Conservation (phyloP, 2,113 vertebrate genomes). For the human region DNA sequence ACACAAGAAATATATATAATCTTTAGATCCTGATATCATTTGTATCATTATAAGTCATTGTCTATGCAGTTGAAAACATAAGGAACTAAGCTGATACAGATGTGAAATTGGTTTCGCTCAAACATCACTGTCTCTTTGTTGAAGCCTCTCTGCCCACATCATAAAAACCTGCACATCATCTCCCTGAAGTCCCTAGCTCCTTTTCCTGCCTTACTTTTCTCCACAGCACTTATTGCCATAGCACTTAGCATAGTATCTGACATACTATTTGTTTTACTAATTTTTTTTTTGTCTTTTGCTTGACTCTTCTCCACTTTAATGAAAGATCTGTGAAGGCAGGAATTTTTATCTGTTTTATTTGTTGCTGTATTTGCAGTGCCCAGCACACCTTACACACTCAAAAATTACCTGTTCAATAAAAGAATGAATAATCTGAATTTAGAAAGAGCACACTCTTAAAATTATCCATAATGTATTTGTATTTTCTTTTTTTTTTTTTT, state of each 20-base stretch:
- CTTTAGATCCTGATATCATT: neutral
- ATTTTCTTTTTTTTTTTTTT: too few relatives aligned
- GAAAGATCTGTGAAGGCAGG: neutral
- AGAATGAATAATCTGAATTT: neutral
- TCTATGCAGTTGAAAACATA: neutral
- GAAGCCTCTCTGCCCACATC: neutral
- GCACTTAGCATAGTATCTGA: neutral
- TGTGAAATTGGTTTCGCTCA: neutral
- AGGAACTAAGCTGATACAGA: neutral
- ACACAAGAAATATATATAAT: neutral
- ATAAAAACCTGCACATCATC: fast-evolving
- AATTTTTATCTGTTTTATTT: neutral
- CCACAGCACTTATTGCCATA: neutral
- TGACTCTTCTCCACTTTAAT: neutral
- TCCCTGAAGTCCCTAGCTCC: neutral
- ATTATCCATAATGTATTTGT: neutral
- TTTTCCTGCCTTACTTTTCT: neutral
- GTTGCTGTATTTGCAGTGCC: neutral
- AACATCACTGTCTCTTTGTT: neutral
- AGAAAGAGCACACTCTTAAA: neutral
- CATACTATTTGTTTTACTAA: neutral
- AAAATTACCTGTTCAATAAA: neutral
- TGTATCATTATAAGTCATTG: neutral
- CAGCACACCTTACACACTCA: neutral
- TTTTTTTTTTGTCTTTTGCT: neutral